Conservation (phyloP, 2,888 invertebrate genomes). For the Sminthurides aquaticus region DNA sequence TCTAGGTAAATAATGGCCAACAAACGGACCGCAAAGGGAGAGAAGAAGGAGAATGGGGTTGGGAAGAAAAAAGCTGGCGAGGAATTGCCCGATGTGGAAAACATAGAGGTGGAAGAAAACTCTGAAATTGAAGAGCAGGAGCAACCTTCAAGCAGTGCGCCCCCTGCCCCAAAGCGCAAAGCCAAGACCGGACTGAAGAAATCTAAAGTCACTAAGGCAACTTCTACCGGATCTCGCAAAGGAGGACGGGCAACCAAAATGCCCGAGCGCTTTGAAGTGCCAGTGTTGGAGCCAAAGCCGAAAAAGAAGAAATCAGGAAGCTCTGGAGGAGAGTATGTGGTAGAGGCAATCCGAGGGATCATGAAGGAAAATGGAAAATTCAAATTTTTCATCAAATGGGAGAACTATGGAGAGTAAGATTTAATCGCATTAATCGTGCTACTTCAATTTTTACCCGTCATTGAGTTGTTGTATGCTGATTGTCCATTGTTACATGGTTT, state of each 20-base stretch:
- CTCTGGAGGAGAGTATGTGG: background rate
- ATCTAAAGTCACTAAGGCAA: background rate
- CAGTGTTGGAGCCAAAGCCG: background rate
- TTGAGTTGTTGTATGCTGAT: too few species aligned
- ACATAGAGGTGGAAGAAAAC: background rate
- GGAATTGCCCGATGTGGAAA: background rate
- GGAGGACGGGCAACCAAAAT: background rate
- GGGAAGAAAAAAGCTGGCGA: background rate
- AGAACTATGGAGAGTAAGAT: constrained; percentile 14
- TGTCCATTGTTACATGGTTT: background rate
- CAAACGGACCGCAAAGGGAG: background rate
- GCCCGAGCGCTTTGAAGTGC: background rate
- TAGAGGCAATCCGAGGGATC: constrained; percentile 12
- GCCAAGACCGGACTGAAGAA: background rate
- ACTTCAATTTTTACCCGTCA: too few species aligned
- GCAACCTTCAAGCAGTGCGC: background rate
- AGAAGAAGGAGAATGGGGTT: background rate
- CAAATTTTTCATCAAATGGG: constrained; percentile 12
- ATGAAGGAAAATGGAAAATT: background rate
- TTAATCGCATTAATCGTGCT: too few species aligned
- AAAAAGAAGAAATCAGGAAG: background rate
- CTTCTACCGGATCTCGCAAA: background rate
- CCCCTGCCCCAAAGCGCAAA: constrained; percentile 1
- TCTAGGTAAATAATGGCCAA: too few species aligned
- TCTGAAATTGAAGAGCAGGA: background rate